These are phyloP conservation scores for Gambusia yucatana DNA, from an alignment of 2,797 vertebrate species.

Conservation along the genomic window DNA sequence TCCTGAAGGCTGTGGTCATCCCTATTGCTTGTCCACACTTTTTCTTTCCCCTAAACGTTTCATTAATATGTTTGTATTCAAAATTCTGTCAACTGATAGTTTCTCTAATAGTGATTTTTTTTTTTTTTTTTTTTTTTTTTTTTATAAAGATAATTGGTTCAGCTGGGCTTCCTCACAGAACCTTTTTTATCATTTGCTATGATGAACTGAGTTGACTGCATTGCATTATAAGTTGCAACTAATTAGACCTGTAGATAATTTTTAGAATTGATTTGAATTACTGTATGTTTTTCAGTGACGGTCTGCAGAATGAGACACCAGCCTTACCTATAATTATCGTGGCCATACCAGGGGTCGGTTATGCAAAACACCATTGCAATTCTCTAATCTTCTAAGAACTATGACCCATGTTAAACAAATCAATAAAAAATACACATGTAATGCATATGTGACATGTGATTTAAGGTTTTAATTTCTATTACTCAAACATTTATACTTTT, in stretches of 20 bases:
- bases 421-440: not conserved
- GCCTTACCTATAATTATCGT: not conserved
- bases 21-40: not conserved
- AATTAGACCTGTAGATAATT: not conserved
- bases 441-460: not conserved
- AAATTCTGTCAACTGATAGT: not conserved
- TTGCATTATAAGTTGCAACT: not conserved
- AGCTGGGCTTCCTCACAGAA: not conserved
- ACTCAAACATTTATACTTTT: not conserved
- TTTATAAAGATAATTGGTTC: not conserved
- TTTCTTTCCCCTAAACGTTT: not conserved
- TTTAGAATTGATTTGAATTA: not conserved
- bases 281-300: not conserved
- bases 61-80: not conserved
- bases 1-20: not conserved
- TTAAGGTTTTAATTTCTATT: not conserved
- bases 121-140: not conserved
- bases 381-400: not conserved
- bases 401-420: not conserved
- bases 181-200: not conserved
- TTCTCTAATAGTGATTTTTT: not conserved
- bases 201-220: not conserved
- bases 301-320: not conserved
- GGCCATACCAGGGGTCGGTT: not conserved
- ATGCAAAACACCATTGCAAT: not conserved